Base-by-base conservation (phyloP, 2,797 vertebrate genomes). In the Gymnocypris eckloni region DNA sequence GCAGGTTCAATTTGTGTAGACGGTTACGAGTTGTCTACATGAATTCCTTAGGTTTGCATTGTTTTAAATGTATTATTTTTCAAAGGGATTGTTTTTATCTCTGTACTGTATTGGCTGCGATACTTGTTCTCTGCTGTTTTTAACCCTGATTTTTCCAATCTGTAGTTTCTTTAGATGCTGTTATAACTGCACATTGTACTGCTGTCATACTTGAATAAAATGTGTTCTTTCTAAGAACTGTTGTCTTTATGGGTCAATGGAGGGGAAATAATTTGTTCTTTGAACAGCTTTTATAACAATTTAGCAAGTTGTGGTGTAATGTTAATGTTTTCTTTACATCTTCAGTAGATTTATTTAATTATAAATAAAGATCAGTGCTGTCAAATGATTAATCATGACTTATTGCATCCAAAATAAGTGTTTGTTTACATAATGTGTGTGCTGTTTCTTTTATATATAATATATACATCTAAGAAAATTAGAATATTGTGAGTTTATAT, bases 51-150 rank as follows among this genome's bases (percentile, higher is more conserved):
- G 77, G 84, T 91, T 90, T 95, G 94, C 94, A 95, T 96, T 95
- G 94, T 96, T 96, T 93, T 96, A 95, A 96, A 95, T 96, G 95
- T 95, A 92, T 87, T 75, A 15, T 28, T 61, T 10, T 2, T 45
- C 52, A 45, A 67, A 52, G 67, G 4, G 33, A 20, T 22, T 52
- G 64, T 18, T 75, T 67, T 75, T 77, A 59, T 78, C 83, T 54
- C 45, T 76, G 59, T 86, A 72, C 59, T 90, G 78, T 79, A 80
- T 69, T 83, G 16, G 64, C n/a, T 76, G 82, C 15, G 28, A 69
- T 56, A 48, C 25, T 64, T 81, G 33, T 81, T 72, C 2, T 28
- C 43, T 25, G 5, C 22, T 25, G 76, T 78, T 59, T 33, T 82
- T 16, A 48, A 48, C 6, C 50, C 4, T 43, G 43, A 28, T 22